phyloP scores from a whole-genome alignment of 2,797 vertebrate species.

The Todus mexicanus region DNA sequence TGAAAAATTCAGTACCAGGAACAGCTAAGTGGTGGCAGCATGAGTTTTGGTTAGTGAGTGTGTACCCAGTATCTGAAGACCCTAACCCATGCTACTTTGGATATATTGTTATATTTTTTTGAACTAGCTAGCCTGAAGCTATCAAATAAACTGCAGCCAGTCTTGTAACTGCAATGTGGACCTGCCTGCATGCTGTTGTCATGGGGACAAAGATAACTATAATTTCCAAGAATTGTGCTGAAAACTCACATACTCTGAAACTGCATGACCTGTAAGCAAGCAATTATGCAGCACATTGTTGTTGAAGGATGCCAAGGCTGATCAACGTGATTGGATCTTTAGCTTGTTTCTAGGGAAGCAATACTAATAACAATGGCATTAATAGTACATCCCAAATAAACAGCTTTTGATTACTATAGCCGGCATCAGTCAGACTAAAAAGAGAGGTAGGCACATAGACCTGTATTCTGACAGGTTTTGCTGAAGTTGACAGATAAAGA shows the following conservation, averaged over 20 bases:
- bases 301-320: background rate
- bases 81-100: background rate
- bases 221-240: background rate
- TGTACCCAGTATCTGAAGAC: background rate
- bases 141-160: background rate
- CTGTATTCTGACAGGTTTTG: background rate
- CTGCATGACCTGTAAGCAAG: background rate
- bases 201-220: background rate
- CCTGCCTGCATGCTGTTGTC: background rate
- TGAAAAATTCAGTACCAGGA: background rate
- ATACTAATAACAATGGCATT: rapidly evolving
- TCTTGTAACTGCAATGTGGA: background rate
- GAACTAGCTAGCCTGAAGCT: background rate
- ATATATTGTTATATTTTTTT: background rate
- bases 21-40: background rate
- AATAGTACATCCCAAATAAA: background rate
- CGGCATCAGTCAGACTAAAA: background rate
- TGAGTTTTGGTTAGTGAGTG: background rate
- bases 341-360: background rate
- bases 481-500: background rate
- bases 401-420: background rate
- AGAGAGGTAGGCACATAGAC: background rate
- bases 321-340: background rate
- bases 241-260: background rate
- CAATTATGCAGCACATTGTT: background rate